Base-by-base conservation (phyloP, 2,797 vertebrate species). In the Apodemus agrarius region DNA sequence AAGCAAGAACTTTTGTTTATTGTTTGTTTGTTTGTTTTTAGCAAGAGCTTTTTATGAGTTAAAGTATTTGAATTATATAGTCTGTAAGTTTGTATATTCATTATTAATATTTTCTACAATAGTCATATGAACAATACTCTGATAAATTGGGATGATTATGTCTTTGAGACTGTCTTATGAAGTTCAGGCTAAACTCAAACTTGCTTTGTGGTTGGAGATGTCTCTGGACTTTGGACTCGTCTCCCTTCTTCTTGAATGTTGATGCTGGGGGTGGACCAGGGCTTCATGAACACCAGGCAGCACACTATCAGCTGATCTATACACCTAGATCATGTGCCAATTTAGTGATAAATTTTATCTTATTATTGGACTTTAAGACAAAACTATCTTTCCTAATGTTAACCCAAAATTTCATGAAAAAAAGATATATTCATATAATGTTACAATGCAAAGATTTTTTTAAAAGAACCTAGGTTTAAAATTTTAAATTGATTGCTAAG, bases 401-500 rank as follows among this genome's bases (percentile, higher is more conserved):
- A 61, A 61, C 21, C 7, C 59, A 61, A 61, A 24, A 61, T 24
- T 61, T 94, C 69, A 92, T 83, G 80, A 84, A 86, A 91, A 95
- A 59, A 21, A 76, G 37, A 69, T 54, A 78, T 37, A 84, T 67
- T 89, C 91, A 91, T 63, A 52, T 88, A 91, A 67, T 40, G 19
- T 11, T 93, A 85, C 0, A 54, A 85, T 43, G 7, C 29, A 46
- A 86, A 91, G 24, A 72, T 78, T 94, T 78, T 94, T 94, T 17
- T 89, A 19, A 85, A 89, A n/a, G 69, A 80, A 63, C 6, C 46
- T 83, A 12, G 40, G 14, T 80, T 96, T 92, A 84, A 94, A 94
- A 59, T 52, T 9, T 63, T 91, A 65, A 95, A 87, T 37, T 65
- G 86, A 61, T 49, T 94, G 72, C 72, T 69, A 83, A 94, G 86